Conservation (phyloP, 2,888 invertebrate species). For the Phlogophora meticulosa region DNA sequence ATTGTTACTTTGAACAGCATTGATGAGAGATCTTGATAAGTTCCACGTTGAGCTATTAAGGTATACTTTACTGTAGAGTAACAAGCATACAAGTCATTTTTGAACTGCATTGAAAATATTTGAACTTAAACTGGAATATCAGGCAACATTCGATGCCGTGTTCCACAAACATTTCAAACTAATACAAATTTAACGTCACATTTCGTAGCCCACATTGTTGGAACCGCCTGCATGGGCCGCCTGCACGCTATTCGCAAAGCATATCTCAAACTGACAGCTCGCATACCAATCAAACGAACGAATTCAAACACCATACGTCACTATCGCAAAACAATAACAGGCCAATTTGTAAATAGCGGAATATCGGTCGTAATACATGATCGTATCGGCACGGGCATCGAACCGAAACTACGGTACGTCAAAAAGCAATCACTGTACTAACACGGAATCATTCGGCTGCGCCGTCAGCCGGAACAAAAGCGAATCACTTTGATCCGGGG, state of each 20-base stretch:
- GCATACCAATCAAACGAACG: slow-evolving; percentile 45
- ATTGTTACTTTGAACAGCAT: too few relatives aligned
- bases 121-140: too few relatives aligned
- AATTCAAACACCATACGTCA: slow-evolving; percentile 54
- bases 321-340: slow-evolving; percentile 66
- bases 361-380: slow-evolving; percentile 65
- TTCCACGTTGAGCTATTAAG: too few relatives aligned
- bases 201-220: neutral
- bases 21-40: too few relatives aligned
- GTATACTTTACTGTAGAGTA: too few relatives aligned
- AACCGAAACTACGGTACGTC: slow-evolving; percentile 74
- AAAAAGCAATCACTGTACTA: slow-evolving; percentile 86
- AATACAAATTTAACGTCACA: slow-evolving; percentile 8
- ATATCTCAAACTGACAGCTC: slow-evolving; percentile 34
- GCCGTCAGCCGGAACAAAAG: slow-evolving; percentile 85
- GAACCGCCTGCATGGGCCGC: slow-evolving; percentile 17
- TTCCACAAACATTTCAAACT: slow-evolving; percentile 2
- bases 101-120: too few relatives aligned
- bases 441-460: slow-evolving; percentile 82
- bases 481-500: slow-evolving; percentile 85
- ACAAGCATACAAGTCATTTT: too few relatives aligned
- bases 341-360: slow-evolving; percentile 66
- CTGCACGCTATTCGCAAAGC: slow-evolving; percentile 17
- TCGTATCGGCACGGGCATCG: slow-evolving; percentile 67
- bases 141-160: too few relatives aligned